Base-by-base conservation (phyloP, 2,797 vertebrate genomes). In the Cyclopterus lumpus region DNA sequence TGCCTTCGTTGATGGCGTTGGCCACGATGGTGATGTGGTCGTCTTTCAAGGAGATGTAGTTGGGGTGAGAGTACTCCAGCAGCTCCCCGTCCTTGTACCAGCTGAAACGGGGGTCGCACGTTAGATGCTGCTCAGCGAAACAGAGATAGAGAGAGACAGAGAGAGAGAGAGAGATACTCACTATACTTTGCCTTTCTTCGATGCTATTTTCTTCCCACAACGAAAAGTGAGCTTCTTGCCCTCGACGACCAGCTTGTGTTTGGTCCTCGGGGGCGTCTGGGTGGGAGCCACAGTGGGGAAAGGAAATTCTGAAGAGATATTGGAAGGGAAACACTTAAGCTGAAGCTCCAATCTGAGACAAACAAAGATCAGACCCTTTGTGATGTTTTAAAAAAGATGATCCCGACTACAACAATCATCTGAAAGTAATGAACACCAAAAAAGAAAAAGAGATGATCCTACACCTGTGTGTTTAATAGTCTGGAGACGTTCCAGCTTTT, bases 71-170 rank as follows among this genome's bases (percentile, higher is more conserved):
- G 83, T 90, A 97, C 88, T 98, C 96, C 89, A 99, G 94, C 40
- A 97, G 95, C 86, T 99, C 98, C 18, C 96, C 96, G 16, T 99
- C 98, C 92, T 99, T 99, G 82, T 98, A 99, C 98, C 98, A 99
- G 92, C 98, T 99, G 93, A 59, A 87, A 90, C 2, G 2, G 42
- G 67, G 73, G 64, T 40, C 1, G 3, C 16, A 42, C 5, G 2
- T 86, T 70, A 81, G 75, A 68, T 12, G 2, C 20, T 0, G 28
- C 26, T 36, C 2, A 1, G 32, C 12, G 22, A 46, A 24, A 40
- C 38, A 20, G 22, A 30, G 0, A 15, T 24, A 30, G 20, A 3
- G 18, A 46, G 16, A 16, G 36, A 36, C 12, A 6, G 9, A 3
- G 18, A 46, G 16, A 16, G 36, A 36, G 12, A 6, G 9, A 16